phyloP scores from a whole-genome alignment of 1,140 invertebrate species.

The Streblospio benedicti region DNA sequence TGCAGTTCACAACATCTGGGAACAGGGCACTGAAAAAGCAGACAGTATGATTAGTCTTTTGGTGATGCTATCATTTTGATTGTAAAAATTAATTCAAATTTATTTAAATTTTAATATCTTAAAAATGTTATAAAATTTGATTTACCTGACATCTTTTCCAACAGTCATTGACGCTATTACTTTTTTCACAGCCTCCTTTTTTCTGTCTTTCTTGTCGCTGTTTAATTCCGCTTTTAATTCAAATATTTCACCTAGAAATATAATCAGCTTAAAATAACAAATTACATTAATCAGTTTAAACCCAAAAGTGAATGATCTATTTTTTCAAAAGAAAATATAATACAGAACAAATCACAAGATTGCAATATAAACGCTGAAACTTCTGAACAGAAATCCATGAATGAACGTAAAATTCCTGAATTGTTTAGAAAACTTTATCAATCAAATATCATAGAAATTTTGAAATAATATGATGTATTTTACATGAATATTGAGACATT shows the following conservation, averaged over 20 bases:
- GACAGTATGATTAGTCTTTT: neutral
- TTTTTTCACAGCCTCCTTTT: conserved; percentile 99
- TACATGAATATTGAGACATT: too few species aligned
- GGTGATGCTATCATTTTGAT: neutral
- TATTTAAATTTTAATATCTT: neutral
- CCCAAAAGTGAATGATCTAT: neutral
- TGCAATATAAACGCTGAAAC: too few species aligned
- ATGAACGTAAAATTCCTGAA: too few species aligned
- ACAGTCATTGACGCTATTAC: conserved; percentile 99
- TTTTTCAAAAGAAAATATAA: neutral
- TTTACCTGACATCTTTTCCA: conserved; percentile 64
- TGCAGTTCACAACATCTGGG: conserved; percentile 99
- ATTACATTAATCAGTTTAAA: neutral
- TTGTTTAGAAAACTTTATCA: too few species aligned
- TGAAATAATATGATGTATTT: too few species aligned
- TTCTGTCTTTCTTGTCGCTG: conserved; percentile 99
- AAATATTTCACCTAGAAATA: conserved; percentile 45
- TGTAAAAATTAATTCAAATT: neutral
- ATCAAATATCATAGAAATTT: too few species aligned
- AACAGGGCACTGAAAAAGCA: conserved; percentile 66
- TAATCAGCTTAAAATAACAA: neutral
- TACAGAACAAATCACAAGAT: too few species aligned
- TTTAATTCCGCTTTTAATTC: conserved; percentile 96
- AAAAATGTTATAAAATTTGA: neutral
- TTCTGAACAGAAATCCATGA: too few species aligned